Base-by-base conservation (phyloP, 2,888 invertebrate species). In the Thumatha senex region DNA sequence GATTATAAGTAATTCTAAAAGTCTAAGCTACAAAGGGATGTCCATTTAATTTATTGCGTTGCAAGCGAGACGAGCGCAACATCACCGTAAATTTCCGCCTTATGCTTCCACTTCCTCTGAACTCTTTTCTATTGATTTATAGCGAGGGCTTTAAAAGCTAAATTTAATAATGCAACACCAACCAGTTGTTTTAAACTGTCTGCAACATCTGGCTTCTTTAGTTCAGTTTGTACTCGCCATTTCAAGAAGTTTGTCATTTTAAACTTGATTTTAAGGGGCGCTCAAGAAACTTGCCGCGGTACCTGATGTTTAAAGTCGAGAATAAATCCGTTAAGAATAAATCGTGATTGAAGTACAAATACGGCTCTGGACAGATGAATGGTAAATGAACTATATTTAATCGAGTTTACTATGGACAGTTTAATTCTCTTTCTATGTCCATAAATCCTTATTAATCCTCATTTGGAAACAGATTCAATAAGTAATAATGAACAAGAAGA, bases 171-270 rank as follows among this genome's bases (percentile, higher is more conserved):
- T 86, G 79, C 82, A 80, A 82, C 82, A 78, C 74, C 69, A 72
- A 72, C 84, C 86, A 84, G 84, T 89, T 89, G 89, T 89, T 89
- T 75, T 82, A 82, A 89, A 89, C 88, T 89, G 89, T 86, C 84
- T 80, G 82, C 78, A 82, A 79, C 89, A 90, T 89, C 89, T 89
- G 89, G 86, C 74, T 81, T 80, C 86, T 85, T 84, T 76, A 77
- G 75, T 78, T 80, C 76, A 79, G 82, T 86, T 87, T 86, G 86
- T 83, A 84, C 78, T 78, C 70, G 77, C 73, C 74, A 60, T 75
- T 79, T 83, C 70, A 63, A 67, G 67, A 87, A 87, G 86, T 89
- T 88, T 82, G 81, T 82, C 83, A 82, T 86, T 84, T 84, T 75
- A 78, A 85, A 84, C 77, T 85, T 82, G 58, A 78, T 78, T 79